Conservation (phyloP, 2,888 invertebrate species). For the Lagria hirta region DNA sequence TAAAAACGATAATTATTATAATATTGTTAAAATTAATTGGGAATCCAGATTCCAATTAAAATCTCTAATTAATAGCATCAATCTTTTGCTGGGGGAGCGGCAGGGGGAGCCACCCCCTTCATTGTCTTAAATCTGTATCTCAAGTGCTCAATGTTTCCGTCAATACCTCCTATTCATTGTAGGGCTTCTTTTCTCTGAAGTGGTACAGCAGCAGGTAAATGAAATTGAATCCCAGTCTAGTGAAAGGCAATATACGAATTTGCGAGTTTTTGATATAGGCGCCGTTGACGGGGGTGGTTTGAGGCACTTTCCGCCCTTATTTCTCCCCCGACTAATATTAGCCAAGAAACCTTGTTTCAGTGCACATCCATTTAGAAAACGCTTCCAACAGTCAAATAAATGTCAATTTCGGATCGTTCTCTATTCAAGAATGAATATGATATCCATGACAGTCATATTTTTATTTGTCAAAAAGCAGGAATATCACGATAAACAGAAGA, state of each 20-base stretch:
- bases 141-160: slow-evolving; percentile 21
- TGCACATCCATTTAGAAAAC: slow-evolving; percentile 37
- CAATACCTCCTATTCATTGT: slow-evolving; percentile 25
- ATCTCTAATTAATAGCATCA: slow-evolving; percentile 33
- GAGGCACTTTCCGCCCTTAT: slow-evolving; percentile 26
- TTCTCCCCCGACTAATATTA: slow-evolving; percentile 28
- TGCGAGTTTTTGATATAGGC: slow-evolving; percentile 30
- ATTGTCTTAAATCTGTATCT: slow-evolving; percentile 22
- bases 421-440: slow-evolving; percentile 33
- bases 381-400: slow-evolving; percentile 37
- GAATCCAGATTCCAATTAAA: slow-evolving; percentile 32
- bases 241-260: slow-evolving; percentile 31
- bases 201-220: slow-evolving; percentile 36
- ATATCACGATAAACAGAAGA: slow-evolving; percentile 10
- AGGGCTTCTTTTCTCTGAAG: slow-evolving; percentile 22
- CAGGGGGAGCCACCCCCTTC: slow-evolving; percentile 2
- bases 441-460: slow-evolving; percentile 33
- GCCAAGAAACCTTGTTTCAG: slow-evolving; percentile 34
- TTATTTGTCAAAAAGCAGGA: slow-evolving; percentile 32
- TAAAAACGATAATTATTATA: slow-evolving; percentile 25
- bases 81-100: slow-evolving; percentile 24
- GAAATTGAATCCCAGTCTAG: slow-evolving; percentile 37
- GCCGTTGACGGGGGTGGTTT: slow-evolving; percentile 9
- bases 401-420: slow-evolving; percentile 36
- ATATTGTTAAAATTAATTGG: slow-evolving; percentile 32